These are phyloP conservation scores for Xiphorhynchus elegans DNA, from an alignment of 2,113 vertebrate species.

Conservation along the genomic window DNA sequence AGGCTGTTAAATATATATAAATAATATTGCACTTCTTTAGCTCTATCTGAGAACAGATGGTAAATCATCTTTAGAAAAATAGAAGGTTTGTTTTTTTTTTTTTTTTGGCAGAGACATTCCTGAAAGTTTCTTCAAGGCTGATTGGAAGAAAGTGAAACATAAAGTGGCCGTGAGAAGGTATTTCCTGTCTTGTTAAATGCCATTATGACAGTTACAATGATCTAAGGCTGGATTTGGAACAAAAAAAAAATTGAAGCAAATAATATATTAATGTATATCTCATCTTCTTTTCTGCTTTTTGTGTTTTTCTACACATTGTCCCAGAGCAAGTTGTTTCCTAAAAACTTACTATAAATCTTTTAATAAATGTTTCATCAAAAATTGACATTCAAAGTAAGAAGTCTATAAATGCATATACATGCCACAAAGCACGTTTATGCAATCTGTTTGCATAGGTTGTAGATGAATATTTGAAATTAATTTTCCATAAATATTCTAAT, in stretches of 20 bases:
- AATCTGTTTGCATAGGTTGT: neutral
- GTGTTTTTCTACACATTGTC: neutral
- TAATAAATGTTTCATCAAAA: neutral
- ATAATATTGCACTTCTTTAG: neutral
- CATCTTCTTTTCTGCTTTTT: neutral
- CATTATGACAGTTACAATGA: neutral
- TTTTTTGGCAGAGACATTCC: neutral
- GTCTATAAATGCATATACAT: neutral
- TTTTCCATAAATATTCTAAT: neutral
- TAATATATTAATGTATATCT: neutral
- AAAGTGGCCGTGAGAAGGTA: neutral
- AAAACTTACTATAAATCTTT: neutral
- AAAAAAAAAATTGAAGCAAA: neutral
- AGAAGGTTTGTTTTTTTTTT: neutral
- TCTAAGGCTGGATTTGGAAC: neutral
- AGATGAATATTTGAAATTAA: neutral
- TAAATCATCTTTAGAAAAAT: neutral
- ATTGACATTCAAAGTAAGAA: neutral
- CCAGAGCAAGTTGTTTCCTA: neutral
- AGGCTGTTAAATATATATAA: conserved; percentile 25
- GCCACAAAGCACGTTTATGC: neutral
- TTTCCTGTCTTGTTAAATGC: neutral
- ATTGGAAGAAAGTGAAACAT: neutral
- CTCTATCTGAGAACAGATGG: neutral
- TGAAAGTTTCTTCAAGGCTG: neutral